A percentile compares a stretch with the other conserved stretches of the same genome.
These are phyloP conservation scores for Phorcus lineatus DNA, from an alignment of 2,888 invertebrate genomes.

Conservation along the genomic window DNA sequence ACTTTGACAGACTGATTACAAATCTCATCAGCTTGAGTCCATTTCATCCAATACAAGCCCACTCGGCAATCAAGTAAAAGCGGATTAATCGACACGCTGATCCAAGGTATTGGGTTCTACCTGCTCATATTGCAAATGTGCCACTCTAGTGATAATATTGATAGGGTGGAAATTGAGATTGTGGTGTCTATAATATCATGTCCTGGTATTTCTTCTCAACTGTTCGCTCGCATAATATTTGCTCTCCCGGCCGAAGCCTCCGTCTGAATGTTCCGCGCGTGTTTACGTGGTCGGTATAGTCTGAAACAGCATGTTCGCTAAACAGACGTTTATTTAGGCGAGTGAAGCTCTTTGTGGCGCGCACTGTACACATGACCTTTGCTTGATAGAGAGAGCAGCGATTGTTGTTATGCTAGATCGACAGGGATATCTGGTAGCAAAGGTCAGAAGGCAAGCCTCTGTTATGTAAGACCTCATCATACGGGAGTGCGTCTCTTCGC, in stretches of 20 bases:
- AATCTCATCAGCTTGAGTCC: neutral
- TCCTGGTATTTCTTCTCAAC: neutral
- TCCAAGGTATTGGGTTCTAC: neutral
- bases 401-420: neutral
- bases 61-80: no score
- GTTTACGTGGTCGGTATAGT: neutral
- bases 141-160: neutral
- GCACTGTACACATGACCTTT: neutral
- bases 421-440: neutral
- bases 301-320: constrained; percentile 1
- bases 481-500: no score
- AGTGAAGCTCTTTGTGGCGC: neutral
- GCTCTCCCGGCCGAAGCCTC: neutral
- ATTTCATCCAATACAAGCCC: no score
- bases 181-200: neutral
- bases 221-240: constrained; percentile 4
- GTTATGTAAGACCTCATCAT: neutral
- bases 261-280: neutral
- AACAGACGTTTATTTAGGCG: constrained; percentile 16
- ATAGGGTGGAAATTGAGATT: neutral
- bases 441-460: neutral
- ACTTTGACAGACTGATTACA: neutral
- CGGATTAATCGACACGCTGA: no score
- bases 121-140: no score
- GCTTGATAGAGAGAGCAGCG: neutral